Evolutionary conservation across 2,888 invertebrate genomes (phyloP).

Genomic region (Anthophora plumipes): DNA sequence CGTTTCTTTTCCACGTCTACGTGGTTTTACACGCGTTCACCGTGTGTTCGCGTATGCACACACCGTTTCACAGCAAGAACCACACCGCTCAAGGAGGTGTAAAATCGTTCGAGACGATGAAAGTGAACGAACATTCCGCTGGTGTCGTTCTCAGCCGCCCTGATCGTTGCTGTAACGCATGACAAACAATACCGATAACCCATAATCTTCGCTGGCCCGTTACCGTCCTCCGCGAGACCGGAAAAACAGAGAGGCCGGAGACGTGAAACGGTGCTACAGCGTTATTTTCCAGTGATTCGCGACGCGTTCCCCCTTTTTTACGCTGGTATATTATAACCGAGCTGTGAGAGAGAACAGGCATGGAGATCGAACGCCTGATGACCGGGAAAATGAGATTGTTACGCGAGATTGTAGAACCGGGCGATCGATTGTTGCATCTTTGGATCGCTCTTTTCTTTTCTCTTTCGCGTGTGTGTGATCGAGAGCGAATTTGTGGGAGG

Average conservation of each 20-base stretch:
- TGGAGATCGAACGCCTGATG: slow-evolving; percentile 9
- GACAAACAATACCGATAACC: slow-evolving; percentile 56
- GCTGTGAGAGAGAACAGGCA: not conserved
- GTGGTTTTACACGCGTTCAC: slow-evolving; percentile 27
- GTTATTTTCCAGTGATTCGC: slow-evolving; percentile 37
- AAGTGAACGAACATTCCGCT: slow-evolving; percentile 51
- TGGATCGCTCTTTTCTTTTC: not conserved
- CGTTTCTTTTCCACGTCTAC: slow-evolving; percentile 17
- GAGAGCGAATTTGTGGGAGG: too few relatives aligned
- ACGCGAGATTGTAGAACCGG: slow-evolving; percentile 7
- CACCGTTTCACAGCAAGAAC: slow-evolving; percentile 8
- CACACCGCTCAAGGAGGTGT: slow-evolving; percentile 52
- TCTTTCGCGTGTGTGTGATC: too few relatives aligned
- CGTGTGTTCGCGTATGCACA: slow-evolving; percentile 3
- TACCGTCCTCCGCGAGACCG: slow-evolving; percentile 31
- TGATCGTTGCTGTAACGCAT: slow-evolving; percentile 44
- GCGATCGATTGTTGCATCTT: not conserved
- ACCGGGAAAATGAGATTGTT: slow-evolving; percentile 13
- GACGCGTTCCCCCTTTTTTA: not conserved
- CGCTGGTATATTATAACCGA: not conserved
- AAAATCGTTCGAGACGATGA: slow-evolving; percentile 53
- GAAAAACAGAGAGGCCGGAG: slow-evolving; percentile 37
- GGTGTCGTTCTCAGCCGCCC: slow-evolving; percentile 38
- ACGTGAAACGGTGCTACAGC: too few relatives aligned
- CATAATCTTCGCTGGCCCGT: slow-evolving; percentile 45